Evolutionary conservation across 2,888 invertebrate genomes (phyloP).

Genomic region (Caenorhabditis zanzibari): DNA sequence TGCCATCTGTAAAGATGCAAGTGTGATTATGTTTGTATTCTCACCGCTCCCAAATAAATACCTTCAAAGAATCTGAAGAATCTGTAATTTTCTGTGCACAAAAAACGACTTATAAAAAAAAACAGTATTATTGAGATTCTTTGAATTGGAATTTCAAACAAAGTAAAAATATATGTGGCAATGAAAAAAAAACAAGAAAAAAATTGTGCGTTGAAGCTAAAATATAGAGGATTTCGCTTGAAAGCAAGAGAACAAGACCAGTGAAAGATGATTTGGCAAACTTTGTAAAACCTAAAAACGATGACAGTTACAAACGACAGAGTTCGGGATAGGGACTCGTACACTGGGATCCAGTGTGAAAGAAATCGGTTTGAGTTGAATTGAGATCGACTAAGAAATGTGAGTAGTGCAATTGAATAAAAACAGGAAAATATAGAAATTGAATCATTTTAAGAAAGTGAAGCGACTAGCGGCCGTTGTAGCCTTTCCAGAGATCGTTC

Average conservation of each 20-base stretch:
- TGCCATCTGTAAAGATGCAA: constrained; percentile 23
- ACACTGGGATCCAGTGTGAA: constrained; percentile 9
- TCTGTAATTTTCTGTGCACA: neutral
- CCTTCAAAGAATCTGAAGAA: neutral
- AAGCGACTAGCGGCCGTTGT: constrained; percentile 21
- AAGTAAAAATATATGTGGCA: neutral
- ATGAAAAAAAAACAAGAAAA: too few species aligned
- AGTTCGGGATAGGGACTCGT: constrained; percentile 5
- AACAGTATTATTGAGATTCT: too few species aligned
- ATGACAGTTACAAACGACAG: neutral
- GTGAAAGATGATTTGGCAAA: neutral
- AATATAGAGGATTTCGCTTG: too few species aligned
- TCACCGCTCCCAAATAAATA: neutral
- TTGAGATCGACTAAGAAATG: constrained; percentile 6
- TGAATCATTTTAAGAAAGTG: neutral
- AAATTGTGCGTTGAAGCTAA: too few species aligned
- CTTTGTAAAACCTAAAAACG: constrained; percentile 14
- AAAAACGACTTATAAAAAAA: neutral
- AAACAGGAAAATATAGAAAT: neutral
- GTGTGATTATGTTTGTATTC: neutral
- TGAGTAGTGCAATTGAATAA: neutral
- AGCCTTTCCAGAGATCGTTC: constrained; percentile 70
- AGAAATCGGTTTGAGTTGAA: constrained; percentile 30
- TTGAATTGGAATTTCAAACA: neutral
- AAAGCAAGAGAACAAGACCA: neutral